Evolutionary conservation across 2,888 invertebrate genomes (phyloP).

Genomic region (Mimachlamys varia): DNA sequence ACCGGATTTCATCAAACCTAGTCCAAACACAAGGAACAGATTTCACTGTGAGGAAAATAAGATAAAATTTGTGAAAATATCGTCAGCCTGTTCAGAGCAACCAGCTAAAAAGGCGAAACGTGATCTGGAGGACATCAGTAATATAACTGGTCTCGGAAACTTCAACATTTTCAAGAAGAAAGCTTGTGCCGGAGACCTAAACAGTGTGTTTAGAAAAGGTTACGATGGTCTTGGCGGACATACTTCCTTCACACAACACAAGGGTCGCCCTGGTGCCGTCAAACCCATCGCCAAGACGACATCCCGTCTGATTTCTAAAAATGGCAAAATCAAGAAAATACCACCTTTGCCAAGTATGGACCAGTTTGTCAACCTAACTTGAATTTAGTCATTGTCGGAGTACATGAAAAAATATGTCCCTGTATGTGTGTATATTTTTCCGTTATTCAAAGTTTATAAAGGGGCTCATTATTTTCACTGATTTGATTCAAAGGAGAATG

Average conservation of each 20-base stretch:
- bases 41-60: slow-evolving; percentile 58
- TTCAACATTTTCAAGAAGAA: slow-evolving; percentile 73
- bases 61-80: slow-evolving; percentile 67
- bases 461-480: too few species aligned
- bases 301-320: slow-evolving; percentile 16
- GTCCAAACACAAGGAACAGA: slow-evolving; percentile 37
- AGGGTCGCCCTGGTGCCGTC: slow-evolving; percentile 53
- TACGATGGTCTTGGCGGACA: slow-evolving; percentile 75
- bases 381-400: neutral
- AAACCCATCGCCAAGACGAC: slow-evolving; percentile 37
- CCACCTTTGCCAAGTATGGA: slow-evolving; percentile 63
- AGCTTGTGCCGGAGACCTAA: slow-evolving; percentile 53
- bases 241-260: slow-evolving; percentile 66
- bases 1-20: slow-evolving; percentile 45
- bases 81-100: slow-evolving; percentile 59
- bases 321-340: slow-evolving; percentile 52
- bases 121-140: slow-evolving; percentile 50
- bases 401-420: too few species aligned
- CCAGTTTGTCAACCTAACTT: slow-evolving; percentile 54
- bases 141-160: slow-evolving; percentile 39
- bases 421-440: too few species aligned
- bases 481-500: too few species aligned
- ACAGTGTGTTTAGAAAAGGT: slow-evolving; percentile 67
- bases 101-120: slow-evolving; percentile 56
- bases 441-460: too few species aligned